Evolutionary conservation across 1,140 invertebrate genomes (phyloP), one percentile per base, ranked within the genome.

Genomic region (Pseudobourletiella spinata): DNA sequence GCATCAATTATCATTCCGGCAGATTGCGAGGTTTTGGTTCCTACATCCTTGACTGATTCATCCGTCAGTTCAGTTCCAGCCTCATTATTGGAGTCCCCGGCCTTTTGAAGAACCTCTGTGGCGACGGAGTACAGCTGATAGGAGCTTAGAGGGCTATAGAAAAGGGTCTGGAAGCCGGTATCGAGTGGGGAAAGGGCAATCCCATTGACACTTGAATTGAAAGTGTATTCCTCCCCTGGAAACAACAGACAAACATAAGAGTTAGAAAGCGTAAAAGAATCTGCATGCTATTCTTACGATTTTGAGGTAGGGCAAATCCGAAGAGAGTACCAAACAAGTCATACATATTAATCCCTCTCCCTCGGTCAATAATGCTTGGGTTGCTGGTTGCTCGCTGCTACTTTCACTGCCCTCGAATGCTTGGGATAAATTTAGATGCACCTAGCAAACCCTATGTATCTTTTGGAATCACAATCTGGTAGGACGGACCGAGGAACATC

Each of bases 121-220:
- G 86, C 80, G 4, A 91, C 81, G 51, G 85, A 86, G 74, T 86
- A 89, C 1, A 90, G 61, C 79, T 86, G 81, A 74, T 89, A 83
- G 4, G 86, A 88, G n/a, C 87, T 87, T 58, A 90, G 74, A 0
- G 88, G 87, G 73, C 90, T 87, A 75, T 84, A 90, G 72, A 88
- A 91, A 0, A 90, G 65, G 8, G 74, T 43, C 74, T 55, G 82
- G 74, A 55, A 82, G 77, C 2, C 77, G 67, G n/a, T 81, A 20
- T 81, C 76, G 46, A 79, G 80, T 0, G 84, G 80, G 0, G 87
- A 88, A 63, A 88, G 82, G 0, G 84, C 35, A 14, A 62, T 56
- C 20, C 60, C 60, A 46, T 62, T 29, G 2, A 62, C 29, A 22
- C 28, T 56, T 2, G 32, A 11, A 16, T 30, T 35, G 54, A 56